These are phyloP conservation scores for Ridgeia piscesae DNA, from an alignment of 1,140 invertebrate species.

Conservation along the genomic window DNA sequence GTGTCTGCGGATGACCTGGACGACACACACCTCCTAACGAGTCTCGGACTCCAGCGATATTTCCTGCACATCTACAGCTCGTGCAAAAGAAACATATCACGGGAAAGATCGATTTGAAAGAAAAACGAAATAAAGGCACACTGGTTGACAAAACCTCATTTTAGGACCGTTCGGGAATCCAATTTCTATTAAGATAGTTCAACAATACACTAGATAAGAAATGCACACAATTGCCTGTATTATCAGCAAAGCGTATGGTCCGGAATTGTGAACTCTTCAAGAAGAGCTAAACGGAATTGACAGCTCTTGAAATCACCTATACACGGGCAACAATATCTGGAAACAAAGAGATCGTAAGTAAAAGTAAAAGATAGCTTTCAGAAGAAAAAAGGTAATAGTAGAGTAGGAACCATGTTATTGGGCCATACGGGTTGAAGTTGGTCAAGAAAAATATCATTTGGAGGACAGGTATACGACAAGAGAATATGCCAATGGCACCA, in stretches of 20 bases:
- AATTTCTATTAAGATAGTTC: background rate
- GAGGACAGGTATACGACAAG: background rate
- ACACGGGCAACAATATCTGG: background rate
- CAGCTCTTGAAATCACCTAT: background rate
- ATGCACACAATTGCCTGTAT: background rate
- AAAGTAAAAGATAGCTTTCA: background rate
- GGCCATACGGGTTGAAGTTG: background rate
- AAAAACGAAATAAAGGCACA: background rate
- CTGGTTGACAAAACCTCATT: background rate
- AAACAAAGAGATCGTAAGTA: background rate
- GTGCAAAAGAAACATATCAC: background rate
- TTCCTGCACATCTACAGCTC: background rate
- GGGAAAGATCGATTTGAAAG: background rate
- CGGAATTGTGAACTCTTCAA: background rate
- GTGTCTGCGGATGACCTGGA: background rate
- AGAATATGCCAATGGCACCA: too few relatives aligned
- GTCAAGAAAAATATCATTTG: background rate
- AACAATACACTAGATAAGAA: background rate
- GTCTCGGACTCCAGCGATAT: background rate
- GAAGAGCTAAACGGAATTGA: background rate
- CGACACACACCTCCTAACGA: background rate
- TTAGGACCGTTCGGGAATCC: background rate
- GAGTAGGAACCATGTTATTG: background rate
- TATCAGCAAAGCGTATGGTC: background rate
- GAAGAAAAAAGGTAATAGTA: background rate